Evolutionary conservation across 2,113 vertebrate genomes (phyloP).

Genomic region (Colaptes auratus): DNA sequence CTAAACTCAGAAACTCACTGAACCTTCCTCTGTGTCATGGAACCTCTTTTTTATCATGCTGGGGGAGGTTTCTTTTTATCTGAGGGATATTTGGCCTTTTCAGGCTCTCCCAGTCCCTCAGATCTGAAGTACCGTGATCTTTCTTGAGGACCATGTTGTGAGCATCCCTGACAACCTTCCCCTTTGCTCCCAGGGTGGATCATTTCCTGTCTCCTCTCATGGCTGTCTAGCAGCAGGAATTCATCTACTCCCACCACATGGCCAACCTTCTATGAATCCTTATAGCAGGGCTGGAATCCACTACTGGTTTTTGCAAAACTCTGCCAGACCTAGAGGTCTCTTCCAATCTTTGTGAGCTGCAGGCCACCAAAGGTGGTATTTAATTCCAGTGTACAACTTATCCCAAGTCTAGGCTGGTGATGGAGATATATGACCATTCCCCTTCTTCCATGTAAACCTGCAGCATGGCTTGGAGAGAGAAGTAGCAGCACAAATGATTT

Average conservation of each 20-base stretch:
- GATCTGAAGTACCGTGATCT: background rate
- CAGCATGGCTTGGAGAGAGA: background rate
- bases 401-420: background rate
- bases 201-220: background rate
- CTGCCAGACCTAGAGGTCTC: background rate
- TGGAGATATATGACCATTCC: background rate
- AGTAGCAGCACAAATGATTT: background rate
- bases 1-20: background rate
- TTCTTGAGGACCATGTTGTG: background rate
- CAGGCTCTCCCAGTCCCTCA: background rate
- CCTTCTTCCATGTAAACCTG: background rate
- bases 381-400: fast-evolving
- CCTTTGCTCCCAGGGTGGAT: fast-evolving
- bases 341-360: background rate
- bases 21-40: background rate
- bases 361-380: background rate
- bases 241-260: background rate
- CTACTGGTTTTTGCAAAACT: background rate
- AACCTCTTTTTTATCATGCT: background rate
- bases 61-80: background rate
- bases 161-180: background rate
- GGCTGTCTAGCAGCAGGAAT: background rate
- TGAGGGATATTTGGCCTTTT: background rate
- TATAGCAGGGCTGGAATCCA: background rate
- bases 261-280: background rate